Conservation (phyloP, 2,113 vertebrate species). For the Nothobranchius kuhntae region DNA sequence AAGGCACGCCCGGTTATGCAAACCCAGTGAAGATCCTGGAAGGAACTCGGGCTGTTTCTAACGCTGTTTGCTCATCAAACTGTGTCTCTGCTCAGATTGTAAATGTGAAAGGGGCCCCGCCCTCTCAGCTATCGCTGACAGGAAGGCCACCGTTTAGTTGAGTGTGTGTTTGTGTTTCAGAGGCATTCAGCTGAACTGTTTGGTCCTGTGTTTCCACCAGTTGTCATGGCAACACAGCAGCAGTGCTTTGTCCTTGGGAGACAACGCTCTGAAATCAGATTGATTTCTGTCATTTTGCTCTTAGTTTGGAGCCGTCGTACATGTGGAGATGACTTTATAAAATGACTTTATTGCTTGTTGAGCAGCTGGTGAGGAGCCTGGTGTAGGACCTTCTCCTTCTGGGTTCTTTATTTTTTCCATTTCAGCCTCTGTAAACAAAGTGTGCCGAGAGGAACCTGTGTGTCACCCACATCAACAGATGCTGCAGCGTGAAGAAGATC, state of each 20-base stretch:
- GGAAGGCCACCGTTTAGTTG: conserved; percentile 4
- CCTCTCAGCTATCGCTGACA: background rate
- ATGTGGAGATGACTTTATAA: background rate
- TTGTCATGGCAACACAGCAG: conserved; percentile 67
- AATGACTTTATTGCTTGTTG: background rate
- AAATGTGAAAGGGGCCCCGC: conserved; percentile 8
- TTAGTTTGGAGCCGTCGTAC: conserved; percentile 5
- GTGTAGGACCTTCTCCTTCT: too few species aligned
- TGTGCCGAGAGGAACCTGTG: conserved; percentile 16
- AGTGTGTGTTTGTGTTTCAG: background rate
- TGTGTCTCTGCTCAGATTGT: background rate
- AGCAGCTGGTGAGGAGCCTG: too few species aligned
- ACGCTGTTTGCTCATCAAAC: conserved; percentile 59
- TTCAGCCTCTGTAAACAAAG: conserved; percentile 21
- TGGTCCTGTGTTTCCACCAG: conserved; percentile 53
- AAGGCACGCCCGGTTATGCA: conserved; percentile 67
- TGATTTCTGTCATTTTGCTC: conserved; percentile 26
- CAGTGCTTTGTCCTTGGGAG: conserved; percentile 58
- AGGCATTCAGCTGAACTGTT: conserved; percentile 35
- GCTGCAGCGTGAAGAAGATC: background rate
- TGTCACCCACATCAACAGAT: conserved; percentile 30
- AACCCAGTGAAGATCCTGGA: conserved; percentile 69
- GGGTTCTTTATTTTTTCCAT: too few species aligned
- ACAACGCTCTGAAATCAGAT: conserved; percentile 49
- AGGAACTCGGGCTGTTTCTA: conserved; percentile 33